Conservation (phyloP, 2,888 invertebrate species). For the Drosophila atroscutellata region DNA sequence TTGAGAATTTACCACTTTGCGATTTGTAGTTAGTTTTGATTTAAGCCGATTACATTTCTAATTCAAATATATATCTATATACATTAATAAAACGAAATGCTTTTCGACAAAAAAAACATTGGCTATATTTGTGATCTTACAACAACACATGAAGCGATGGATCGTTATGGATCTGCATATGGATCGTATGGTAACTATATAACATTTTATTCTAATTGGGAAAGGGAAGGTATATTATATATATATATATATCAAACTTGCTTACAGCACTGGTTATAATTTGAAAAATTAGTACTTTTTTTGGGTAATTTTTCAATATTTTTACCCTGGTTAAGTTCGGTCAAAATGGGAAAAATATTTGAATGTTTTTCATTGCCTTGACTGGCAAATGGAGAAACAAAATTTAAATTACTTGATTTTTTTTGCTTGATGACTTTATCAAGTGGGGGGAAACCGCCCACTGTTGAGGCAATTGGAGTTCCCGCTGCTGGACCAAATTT, state of each 20-base stretch:
- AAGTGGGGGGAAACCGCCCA: neutral
- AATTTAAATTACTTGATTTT: neutral
- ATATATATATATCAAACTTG: neutral
- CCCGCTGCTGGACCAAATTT: neutral
- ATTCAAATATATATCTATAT: slow-evolving; percentile 28
- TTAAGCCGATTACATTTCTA: slow-evolving; percentile 57
- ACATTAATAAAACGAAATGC: slow-evolving; percentile 58
- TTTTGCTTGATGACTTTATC: neutral
- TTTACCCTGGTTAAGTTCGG: accelerated
- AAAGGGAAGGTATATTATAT: neutral
- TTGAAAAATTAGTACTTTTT: neutral
- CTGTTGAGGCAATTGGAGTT: neutral
- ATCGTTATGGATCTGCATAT: too few relatives aligned
- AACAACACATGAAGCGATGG: neutral
- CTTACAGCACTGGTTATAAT: neutral
- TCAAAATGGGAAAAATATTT: neutral
- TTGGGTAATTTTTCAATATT: too few relatives aligned
- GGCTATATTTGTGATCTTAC: neutral
- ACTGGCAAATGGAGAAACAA: neutral
- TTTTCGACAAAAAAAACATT: slow-evolving; percentile 38
- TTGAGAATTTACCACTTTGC: slow-evolving; percentile 25
- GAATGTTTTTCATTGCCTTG: neutral
- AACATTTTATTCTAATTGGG: too few relatives aligned
- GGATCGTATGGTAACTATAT: neutral
- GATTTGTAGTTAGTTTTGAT: slow-evolving; percentile 58